Evolutionary conservation across 1,140 invertebrate genomes (phyloP).

Genomic region (Idris sp.): DNA sequence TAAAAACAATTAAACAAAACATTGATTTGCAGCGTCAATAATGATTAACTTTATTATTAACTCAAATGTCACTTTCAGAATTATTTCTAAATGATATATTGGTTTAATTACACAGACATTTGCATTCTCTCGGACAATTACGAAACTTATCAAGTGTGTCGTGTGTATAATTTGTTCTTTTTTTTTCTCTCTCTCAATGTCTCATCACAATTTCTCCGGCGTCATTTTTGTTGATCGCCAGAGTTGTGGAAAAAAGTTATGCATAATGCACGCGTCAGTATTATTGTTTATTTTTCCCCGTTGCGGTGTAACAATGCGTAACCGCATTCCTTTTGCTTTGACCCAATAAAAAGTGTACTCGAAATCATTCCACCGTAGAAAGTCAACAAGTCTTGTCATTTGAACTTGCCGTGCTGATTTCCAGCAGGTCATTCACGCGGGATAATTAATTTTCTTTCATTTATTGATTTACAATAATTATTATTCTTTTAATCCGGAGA

Average conservation of each 20-base stretch:
- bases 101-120: background rate
- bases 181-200: slow-evolving; percentile 2
- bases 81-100: slow-evolving; percentile 1
- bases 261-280: background rate
- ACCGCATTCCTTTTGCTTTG: slow-evolving; percentile 45
- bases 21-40: no score
- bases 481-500: no score
- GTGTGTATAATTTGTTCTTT: no score
- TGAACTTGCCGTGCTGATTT: slow-evolving; percentile 42
- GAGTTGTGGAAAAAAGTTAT: background rate
- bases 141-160: slow-evolving; percentile 16
- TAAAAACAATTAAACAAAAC: no score
- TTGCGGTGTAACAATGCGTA: slow-evolving; percentile 22
- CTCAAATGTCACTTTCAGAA: background rate
- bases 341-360: slow-evolving; percentile 51
- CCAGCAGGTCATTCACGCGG: slow-evolving; percentile 5
- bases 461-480: background rate
- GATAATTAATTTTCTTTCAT: background rate
- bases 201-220: no score
- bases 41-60: no score
- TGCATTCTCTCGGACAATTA: slow-evolving; percentile 14
- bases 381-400: slow-evolving; percentile 47
- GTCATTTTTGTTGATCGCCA: no score
- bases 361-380: slow-evolving; percentile 46
- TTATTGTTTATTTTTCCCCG: slow-evolving; percentile 26